Percentiles rank a stretch among this genome's conserved stretches.
Evolutionary conservation across 2,797 vertebrate species (phyloP).

Genomic region (Oreonectes daqikongensis): DNA sequence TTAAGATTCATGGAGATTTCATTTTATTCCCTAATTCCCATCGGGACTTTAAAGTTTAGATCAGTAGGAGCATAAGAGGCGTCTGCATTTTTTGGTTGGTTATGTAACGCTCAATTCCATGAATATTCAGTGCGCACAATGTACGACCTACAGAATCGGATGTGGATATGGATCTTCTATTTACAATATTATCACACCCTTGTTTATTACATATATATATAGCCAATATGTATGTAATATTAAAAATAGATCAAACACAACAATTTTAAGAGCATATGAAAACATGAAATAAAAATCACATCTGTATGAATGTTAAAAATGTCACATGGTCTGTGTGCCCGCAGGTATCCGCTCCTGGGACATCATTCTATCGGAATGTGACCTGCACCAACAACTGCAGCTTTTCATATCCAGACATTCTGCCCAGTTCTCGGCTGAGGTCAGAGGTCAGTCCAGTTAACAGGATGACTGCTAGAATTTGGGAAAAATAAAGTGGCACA

Average conservation of each 20-base stretch:
- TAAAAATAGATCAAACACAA: no score
- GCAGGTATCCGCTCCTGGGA: slow-evolving; percentile 74
- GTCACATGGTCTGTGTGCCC: neutral
- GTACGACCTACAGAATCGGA: slow-evolving; percentile 7
- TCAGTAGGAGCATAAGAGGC: slow-evolving; percentile 21
- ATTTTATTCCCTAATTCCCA: slow-evolving; percentile 42
- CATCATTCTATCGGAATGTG: slow-evolving; percentile 80
- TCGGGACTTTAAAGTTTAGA: slow-evolving; percentile 21
- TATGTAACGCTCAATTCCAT: slow-evolving; percentile 38
- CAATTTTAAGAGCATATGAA: no score
- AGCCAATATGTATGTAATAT: no score
- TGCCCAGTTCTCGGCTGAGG: slow-evolving; percentile 93
- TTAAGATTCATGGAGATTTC: slow-evolving; percentile 31
- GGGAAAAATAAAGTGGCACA: no score
- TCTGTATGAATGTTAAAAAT: neutral
- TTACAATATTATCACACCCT: neutral
- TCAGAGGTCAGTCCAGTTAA: slow-evolving; percentile 66
- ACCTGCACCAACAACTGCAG: slow-evolving; percentile 88
- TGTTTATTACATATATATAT: neutral
- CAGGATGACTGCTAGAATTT: no score
- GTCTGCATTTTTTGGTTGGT: slow-evolving; percentile 37
- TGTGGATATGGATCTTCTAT: neutral
- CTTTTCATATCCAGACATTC: slow-evolving; percentile 91
- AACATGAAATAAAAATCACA: no score
- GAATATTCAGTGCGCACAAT: slow-evolving; percentile 43